Conservation (phyloP, 2,113 vertebrate genomes). For the Fregata magnificens region DNA sequence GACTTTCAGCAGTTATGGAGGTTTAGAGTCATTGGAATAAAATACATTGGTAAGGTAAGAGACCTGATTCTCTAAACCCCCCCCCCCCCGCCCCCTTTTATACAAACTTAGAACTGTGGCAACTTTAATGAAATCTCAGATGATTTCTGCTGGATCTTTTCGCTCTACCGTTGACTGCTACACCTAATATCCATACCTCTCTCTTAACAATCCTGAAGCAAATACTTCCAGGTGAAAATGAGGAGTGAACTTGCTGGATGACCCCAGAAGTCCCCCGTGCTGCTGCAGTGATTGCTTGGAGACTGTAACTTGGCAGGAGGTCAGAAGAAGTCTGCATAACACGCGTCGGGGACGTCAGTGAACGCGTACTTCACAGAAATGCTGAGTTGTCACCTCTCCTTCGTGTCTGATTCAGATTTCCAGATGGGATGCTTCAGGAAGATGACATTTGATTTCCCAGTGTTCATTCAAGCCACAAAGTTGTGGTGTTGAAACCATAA, state of each 20-base stretch:
- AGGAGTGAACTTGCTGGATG: slow-evolving; percentile 2
- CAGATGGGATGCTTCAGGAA: slow-evolving; percentile 34
- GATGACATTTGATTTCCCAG: slow-evolving; percentile 23
- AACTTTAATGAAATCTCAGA: background rate
- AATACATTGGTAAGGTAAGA: slow-evolving; percentile 56
- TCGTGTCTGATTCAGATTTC: slow-evolving; percentile 5
- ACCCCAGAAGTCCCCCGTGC: slow-evolving; percentile 7
- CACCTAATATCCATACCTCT: background rate
- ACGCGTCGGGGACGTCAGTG: background rate
- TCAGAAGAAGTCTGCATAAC: background rate
- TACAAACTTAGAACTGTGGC: background rate
- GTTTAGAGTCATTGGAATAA: slow-evolving; percentile 65
- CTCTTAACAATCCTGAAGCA: background rate
- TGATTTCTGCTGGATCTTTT: slow-evolving; percentile 15
- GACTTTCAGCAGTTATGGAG: slow-evolving; percentile 68
- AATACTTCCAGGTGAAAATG: slow-evolving; percentile 25
- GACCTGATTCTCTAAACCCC: background rate
- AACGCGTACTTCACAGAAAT: background rate
- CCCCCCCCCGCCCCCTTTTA: background rate
- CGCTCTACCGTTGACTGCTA: background rate
- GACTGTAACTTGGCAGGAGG: background rate
- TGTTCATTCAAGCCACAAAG: slow-evolving; percentile 11
- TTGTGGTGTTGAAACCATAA: slow-evolving; percentile 9
- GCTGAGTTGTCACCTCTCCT: slow-evolving; percentile 1
- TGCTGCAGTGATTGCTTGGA: slow-evolving; percentile 22